Evolutionary conservation across 1,140 invertebrate species (phyloP).

Genomic region (Onthophagus taurus): DNA sequence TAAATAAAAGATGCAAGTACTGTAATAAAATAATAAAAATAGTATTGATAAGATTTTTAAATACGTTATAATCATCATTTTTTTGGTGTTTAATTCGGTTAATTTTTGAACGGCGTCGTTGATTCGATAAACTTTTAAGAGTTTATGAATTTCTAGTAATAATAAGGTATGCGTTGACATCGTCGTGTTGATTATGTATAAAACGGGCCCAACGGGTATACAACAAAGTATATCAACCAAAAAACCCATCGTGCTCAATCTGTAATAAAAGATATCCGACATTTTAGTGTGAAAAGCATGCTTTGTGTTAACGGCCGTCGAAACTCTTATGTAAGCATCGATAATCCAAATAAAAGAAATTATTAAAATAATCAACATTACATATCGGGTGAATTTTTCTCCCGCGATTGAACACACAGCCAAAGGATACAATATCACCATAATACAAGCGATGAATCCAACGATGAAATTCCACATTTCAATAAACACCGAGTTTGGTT

Average conservation of each 20-base stretch:
- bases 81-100: not conserved
- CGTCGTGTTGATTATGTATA: constrained; percentile 5
- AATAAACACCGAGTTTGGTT: constrained; percentile 16
- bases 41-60: not conserved
- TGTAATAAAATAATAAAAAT: constrained; percentile 7
- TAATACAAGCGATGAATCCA: not conserved
- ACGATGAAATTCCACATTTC: constrained; percentile 11
- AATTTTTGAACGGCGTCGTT: not conserved
- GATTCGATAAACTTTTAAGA: constrained; percentile 8
- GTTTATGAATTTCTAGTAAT: not conserved
- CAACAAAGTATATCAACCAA: constrained; percentile 14
- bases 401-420: not conserved
- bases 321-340: constrained; percentile 18
- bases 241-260: constrained; percentile 9
- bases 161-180: constrained; percentile 5
- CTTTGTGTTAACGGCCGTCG: constrained; percentile 16
- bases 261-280: constrained; percentile 12
- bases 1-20: not conserved
- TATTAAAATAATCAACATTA: constrained; percentile 7
- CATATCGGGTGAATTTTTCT: not conserved
- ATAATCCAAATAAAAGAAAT: constrained; percentile 10
- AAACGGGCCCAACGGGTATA: constrained; percentile 13
- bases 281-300: constrained; percentile 6
- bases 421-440: constrained; percentile 2
- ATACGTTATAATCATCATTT: not conserved